Percentiles rank a stretch among this genome's conserved stretches.
Evolutionary conservation across 1,140 invertebrate species (phyloP).

Genomic region (Antheraea pernyi): DNA sequence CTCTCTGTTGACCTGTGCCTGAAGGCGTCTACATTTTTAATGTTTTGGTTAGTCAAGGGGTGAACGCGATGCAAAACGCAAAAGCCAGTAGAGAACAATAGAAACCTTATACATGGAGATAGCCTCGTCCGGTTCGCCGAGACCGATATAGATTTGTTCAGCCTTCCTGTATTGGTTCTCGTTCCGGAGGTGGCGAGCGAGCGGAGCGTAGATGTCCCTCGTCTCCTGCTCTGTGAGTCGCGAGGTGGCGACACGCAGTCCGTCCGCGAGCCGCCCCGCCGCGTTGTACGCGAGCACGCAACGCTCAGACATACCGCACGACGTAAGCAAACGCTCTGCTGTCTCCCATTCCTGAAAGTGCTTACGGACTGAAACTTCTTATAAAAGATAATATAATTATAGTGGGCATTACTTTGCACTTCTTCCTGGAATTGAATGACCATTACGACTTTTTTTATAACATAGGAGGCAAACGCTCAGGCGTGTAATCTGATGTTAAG

Average conservation of each 20-base stretch:
- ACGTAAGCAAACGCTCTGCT: slow-evolving; percentile 91
- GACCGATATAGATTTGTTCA: slow-evolving; percentile 94
- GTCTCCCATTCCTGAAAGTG: slow-evolving; percentile 84
- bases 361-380: background rate
- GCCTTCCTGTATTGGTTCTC: slow-evolving; percentile 85
- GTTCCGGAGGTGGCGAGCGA: slow-evolving; percentile 85
- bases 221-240: slow-evolving; percentile 89
- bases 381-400: no score
- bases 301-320: slow-evolving; percentile 88
- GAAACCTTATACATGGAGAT: slow-evolving; percentile 96
- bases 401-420: no score
- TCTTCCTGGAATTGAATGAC: no score
- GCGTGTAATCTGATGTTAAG: no score
- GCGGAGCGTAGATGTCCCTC: slow-evolving; percentile 87
- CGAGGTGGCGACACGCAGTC: slow-evolving; percentile 87
- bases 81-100: background rate
- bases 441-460: no score
- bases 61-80: no score
- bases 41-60: no score
- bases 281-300: slow-evolving; percentile 92
- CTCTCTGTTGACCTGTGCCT: no score
- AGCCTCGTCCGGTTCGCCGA: slow-evolving; percentile 93
- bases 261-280: slow-evolving; percentile 91
- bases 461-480: no score
- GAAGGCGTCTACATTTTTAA: no score